Percentiles rank a stretch among this genome's conserved stretches.
Evolutionary conservation across 2,888 invertebrate genomes (phyloP).

Genomic region (Sinohyriopsis cumingii): DNA sequence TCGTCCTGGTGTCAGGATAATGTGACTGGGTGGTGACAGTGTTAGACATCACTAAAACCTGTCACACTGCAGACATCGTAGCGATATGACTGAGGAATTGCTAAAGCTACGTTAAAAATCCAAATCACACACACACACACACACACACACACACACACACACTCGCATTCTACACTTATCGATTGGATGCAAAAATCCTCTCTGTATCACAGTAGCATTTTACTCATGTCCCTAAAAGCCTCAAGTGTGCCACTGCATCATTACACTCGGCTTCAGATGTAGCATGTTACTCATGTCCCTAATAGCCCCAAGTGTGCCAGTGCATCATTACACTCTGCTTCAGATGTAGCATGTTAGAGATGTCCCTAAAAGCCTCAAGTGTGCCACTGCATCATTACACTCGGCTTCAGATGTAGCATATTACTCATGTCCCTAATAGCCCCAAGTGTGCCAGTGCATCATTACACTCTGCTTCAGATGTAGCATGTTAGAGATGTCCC

Average conservation of each 20-base stretch:
- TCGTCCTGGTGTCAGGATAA: no score
- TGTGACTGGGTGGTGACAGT: no score
- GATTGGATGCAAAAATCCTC: conserved; percentile 2
- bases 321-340: conserved; percentile 3
- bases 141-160: no score
- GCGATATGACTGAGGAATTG: no score
- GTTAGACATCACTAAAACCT: no score
- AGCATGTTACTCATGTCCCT: no score
- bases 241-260: neutral
- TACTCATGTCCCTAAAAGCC: conserved; percentile 10
- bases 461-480: no score
- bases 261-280: conserved; percentile 1
- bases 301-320: neutral
- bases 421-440: no score
- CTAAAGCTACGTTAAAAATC: no score
- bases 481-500: conserved; percentile 4
- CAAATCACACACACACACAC: no score
- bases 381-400: neutral
- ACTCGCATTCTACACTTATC: no score
- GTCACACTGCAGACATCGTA: no score
- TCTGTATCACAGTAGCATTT: conserved; percentile 5
- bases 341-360: neutral
- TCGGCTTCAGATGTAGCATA: conserved; percentile 2
- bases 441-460: conserved; percentile 2
- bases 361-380: conserved; percentile 8